Evolutionary conservation across 2,113 vertebrate genomes (phyloP).

Genomic region (Dipodomys merriami): DNA sequence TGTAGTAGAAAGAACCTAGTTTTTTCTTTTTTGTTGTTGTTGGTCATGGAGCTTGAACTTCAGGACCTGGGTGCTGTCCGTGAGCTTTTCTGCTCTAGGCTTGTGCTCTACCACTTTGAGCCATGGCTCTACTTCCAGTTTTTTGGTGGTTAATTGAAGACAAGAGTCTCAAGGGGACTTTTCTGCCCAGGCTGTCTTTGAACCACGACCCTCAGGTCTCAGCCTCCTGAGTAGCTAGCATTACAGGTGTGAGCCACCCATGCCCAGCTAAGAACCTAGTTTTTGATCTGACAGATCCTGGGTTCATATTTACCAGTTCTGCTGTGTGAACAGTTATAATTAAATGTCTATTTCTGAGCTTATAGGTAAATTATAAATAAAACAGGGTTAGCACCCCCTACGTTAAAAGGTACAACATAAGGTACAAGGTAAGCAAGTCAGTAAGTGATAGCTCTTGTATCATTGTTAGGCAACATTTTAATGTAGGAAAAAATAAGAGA

Average conservation of each 20-base stretch:
- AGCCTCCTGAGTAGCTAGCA: too few relatives aligned
- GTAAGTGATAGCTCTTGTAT: background rate
- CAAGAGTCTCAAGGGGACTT: too few relatives aligned
- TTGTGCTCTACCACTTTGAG: too few relatives aligned
- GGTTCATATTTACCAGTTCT: background rate
- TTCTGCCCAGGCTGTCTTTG: too few relatives aligned
- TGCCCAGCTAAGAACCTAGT: background rate
- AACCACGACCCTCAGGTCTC: too few relatives aligned
- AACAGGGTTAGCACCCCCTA: background rate
- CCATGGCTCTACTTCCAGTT: too few relatives aligned
- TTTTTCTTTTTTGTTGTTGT: background rate
- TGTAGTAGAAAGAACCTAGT: background rate
- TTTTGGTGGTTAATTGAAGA: too few relatives aligned
- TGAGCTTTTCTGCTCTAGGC: too few relatives aligned
- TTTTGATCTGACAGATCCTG: background rate
- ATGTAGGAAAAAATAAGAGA: background rate
- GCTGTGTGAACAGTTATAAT: background rate
- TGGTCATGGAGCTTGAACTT: too few relatives aligned
- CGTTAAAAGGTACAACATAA: background rate
- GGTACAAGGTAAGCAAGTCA: background rate
- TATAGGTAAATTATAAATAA: background rate
- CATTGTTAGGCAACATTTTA: background rate
- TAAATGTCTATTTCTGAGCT: conserved; percentile 32
- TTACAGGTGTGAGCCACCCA: too few relatives aligned
- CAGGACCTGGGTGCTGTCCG: too few relatives aligned